phyloP scores from a whole-genome alignment of 2,888 invertebrate genomes.

The Lydus trimaculatus region DNA sequence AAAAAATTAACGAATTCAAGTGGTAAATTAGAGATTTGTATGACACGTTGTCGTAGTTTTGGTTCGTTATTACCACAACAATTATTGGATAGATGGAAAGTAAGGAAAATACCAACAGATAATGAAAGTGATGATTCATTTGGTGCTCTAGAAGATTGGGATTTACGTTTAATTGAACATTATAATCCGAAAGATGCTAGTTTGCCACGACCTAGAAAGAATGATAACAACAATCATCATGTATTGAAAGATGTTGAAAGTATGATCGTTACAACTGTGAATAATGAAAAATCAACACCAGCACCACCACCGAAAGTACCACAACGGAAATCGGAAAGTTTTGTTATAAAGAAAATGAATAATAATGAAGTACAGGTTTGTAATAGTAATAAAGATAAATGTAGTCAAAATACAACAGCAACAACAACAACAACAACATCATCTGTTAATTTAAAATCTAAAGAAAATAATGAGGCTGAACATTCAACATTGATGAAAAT shows the following conservation, averaged over 20 bases:
- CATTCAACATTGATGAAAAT: constrained; percentile 58
- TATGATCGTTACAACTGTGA: constrained; percentile 48
- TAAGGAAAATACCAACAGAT: constrained; percentile 52
- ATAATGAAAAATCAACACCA: constrained; percentile 39
- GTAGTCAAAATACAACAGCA: constrained; percentile 21
- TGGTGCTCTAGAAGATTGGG: constrained; percentile 63
- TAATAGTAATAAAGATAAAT: constrained; percentile 14
- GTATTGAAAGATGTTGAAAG: constrained; percentile 53
- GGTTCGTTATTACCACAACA: constrained; percentile 61
- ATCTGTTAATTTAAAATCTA: constrained; percentile 42
- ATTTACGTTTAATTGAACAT: constrained; percentile 61
- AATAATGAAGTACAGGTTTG: constrained; percentile 32
- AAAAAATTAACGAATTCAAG: constrained; percentile 52
- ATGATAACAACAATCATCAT: constrained; percentile 43
- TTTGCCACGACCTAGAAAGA: constrained; percentile 52
- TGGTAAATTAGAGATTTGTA: constrained; percentile 60
- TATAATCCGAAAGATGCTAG: constrained; percentile 59
- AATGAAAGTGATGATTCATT: constrained; percentile 62
- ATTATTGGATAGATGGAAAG: constrained; percentile 56
- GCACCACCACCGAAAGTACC: constrained; percentile 44
- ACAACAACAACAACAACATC: constrained; percentile 47
- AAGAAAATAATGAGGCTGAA: constrained; percentile 49
- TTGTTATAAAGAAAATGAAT: constrained; percentile 49
- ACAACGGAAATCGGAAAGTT: constrained; percentile 50
- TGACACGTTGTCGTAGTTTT: constrained; percentile 61